phyloP scores from a whole-genome alignment of 2,888 invertebrate genomes.

The Leptopterna dolabrata region DNA sequence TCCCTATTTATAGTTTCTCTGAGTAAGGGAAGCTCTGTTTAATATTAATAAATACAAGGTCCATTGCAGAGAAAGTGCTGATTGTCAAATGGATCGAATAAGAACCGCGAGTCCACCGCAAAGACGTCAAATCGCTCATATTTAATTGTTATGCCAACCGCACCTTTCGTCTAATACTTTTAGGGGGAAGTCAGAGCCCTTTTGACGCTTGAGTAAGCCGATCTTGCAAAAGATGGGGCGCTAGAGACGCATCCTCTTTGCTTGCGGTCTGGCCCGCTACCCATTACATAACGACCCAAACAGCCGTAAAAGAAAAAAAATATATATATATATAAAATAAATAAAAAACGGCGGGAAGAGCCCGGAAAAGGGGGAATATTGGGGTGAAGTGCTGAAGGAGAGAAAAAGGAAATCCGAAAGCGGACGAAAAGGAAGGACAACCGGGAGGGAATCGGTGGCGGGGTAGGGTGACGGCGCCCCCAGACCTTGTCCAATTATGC shows the following conservation, averaged over 20 bases:
- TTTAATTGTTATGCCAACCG: no score
- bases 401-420: conserved; percentile 24
- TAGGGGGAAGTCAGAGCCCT: background rate
- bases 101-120: no score
- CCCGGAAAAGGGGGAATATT: background rate
- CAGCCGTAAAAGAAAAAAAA: background rate
- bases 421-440: conserved; percentile 5
- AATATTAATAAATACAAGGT: no score
- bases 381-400: conserved; percentile 3
- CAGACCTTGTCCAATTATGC: conserved; percentile 63
- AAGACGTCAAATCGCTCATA: no score
- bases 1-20: no score
- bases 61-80: no score
- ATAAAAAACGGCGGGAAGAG: background rate
- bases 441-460: conserved; percentile 28
- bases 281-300: background rate
- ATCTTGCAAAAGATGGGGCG: background rate
- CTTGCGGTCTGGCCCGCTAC: background rate
- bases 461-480: conserved; percentile 5
- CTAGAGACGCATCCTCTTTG: conserved; percentile 3
- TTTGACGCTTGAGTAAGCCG: conserved; percentile 2
- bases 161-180: no score
- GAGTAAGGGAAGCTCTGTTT: no score
- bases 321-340: background rate
- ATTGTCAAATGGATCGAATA: no score